phyloP scores from a whole-genome alignment of 2,113 vertebrate species.

The Notechis scutatus region DNA sequence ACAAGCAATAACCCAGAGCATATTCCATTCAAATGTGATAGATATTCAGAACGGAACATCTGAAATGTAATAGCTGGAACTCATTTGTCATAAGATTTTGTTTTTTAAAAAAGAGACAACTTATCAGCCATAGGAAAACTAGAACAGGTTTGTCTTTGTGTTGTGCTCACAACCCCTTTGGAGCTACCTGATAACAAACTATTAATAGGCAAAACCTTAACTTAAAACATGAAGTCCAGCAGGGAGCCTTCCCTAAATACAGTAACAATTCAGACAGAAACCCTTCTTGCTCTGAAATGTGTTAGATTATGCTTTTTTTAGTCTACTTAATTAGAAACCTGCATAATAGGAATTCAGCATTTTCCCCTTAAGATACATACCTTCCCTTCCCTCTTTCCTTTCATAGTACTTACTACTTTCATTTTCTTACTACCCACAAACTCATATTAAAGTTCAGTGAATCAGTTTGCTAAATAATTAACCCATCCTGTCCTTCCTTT shows the following conservation, averaged over 20 bases:
- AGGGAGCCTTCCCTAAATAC: neutral
- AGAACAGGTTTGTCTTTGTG: neutral
- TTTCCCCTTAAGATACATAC: neutral
- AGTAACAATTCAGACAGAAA: neutral
- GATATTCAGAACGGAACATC: neutral
- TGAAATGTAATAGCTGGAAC: neutral
- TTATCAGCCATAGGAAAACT: neutral
- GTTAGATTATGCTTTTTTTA: neutral
- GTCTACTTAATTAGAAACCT: neutral
- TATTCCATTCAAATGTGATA: neutral
- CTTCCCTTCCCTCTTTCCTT: neutral
- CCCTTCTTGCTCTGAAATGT: neutral
- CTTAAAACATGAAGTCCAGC: neutral
- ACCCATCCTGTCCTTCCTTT: neutral
- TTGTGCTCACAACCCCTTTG: neutral
- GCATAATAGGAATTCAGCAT: neutral
- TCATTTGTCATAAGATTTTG: neutral
- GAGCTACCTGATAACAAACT: neutral
- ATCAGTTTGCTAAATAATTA: neutral
- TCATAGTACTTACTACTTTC: no score
- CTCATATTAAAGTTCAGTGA: neutral
- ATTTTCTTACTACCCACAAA: neutral
- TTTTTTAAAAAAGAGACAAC: neutral
- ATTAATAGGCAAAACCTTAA: neutral
- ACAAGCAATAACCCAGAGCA: neutral